Percentiles rank a stretch among this genome's conserved stretches.
phyloP scores from a whole-genome alignment of 2,797 vertebrate genomes.

The Perodicticus potto region DNA sequence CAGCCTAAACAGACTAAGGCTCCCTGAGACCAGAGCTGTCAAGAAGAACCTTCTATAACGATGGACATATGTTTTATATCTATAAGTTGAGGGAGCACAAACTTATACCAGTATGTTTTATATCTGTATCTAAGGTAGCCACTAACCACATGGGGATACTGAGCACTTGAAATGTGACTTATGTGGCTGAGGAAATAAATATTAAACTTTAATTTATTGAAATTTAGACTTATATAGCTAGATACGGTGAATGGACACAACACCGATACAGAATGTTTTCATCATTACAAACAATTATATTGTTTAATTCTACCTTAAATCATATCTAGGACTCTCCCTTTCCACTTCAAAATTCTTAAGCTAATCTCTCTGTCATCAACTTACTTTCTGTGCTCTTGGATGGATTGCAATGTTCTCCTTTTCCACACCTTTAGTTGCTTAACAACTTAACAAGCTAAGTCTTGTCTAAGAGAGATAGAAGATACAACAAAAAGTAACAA shows the following conservation, averaged over 20 bases:
- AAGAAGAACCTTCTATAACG: background rate
- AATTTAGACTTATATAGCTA: background rate
- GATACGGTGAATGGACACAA: background rate
- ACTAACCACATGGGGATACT: background rate
- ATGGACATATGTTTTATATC: background rate
- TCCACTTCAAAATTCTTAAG: conserved; percentile 12
- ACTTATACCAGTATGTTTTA: background rate
- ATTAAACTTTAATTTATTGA: conserved; percentile 24
- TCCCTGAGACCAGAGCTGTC: background rate
- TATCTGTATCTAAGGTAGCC: background rate
- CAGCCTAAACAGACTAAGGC: background rate
- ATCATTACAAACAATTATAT: background rate
- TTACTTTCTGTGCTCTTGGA: background rate
- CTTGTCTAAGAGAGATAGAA: background rate
- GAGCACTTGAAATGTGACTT: background rate
- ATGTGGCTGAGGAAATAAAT: background rate
- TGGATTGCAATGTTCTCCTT: background rate
- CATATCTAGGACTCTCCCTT: background rate
- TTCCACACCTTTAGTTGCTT: background rate
- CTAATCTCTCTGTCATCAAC: background rate
- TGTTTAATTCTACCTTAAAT: background rate
- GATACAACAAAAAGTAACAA: conserved; percentile 2
- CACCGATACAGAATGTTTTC: background rate
- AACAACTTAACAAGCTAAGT: background rate
- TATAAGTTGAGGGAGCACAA: no score